These are phyloP conservation scores for Antennarius striatus DNA, from an alignment of 2,113 vertebrate genomes.

Conservation along the genomic window DNA sequence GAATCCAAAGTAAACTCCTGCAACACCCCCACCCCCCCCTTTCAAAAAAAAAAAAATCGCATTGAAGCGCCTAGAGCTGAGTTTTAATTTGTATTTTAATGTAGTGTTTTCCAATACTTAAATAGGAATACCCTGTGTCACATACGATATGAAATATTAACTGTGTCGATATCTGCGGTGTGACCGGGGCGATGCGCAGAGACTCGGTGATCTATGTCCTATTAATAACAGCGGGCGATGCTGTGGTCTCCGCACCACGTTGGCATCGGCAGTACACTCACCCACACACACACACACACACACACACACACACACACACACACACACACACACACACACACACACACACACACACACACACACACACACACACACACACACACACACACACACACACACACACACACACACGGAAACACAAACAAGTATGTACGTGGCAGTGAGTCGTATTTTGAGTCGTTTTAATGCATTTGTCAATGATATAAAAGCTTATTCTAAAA, in stretches of 20 bases:
- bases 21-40: rapidly evolving
- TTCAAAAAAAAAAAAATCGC: slow-evolving; percentile 34
- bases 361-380: slow-evolving; percentile 21
- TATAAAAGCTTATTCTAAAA: too few species aligned
- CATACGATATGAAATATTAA: slow-evolving; percentile 79
- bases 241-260: slow-evolving; percentile 52
- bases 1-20: slow-evolving; percentile 30
- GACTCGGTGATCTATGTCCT: slow-evolving; percentile 71
- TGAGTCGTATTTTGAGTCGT: too few species aligned
- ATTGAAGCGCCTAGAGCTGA: slow-evolving; percentile 59
- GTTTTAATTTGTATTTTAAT: slow-evolving; percentile 74
- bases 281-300: slow-evolving; percentile 34
- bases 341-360: slow-evolving; percentile 1
- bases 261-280: slow-evolving; percentile 61
- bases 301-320: too few species aligned
- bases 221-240: slow-evolving; percentile 60
- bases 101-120: slow-evolving; percentile 66
- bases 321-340: too few species aligned
- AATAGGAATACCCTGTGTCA: slow-evolving; percentile 72
- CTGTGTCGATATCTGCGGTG: slow-evolving; percentile 70
- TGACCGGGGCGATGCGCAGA: slow-evolving; percentile 67
- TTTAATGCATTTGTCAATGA: too few species aligned
- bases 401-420: too few species aligned
- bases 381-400: too few species aligned
- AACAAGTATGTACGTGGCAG: too few species aligned